phyloP scores from a whole-genome alignment of 2,797 vertebrate species.

The Poeciliopsis turneri region DNA sequence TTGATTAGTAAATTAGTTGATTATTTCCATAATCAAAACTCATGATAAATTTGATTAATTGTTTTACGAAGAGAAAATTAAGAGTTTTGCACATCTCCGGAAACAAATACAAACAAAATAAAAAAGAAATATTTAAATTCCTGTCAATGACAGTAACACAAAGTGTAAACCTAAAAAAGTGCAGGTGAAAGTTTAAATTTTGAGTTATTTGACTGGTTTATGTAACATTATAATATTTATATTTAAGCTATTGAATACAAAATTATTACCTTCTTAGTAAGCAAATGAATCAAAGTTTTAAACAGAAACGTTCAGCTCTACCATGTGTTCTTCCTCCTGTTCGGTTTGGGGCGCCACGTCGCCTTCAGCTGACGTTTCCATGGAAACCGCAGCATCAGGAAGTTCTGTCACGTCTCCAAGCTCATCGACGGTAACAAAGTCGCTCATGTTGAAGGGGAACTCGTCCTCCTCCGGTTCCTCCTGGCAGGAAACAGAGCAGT shows the following conservation, averaged over 20 bases:
- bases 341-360: not conserved
- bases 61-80: not conserved
- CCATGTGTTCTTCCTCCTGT: constrained; percentile 27
- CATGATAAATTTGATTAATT: no score
- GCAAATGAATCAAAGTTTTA: not conserved
- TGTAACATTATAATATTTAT: not conserved
- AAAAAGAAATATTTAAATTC: no score
- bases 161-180: no score
- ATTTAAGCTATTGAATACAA: not conserved
- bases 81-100: not conserved
- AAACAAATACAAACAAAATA: not conserved
- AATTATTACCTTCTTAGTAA: not conserved
- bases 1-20: no score
- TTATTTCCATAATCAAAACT: no score
- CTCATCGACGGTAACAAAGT: constrained; percentile 92
- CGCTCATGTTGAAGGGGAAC: constrained; percentile 88
- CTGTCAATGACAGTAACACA: no score
- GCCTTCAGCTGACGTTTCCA: constrained; percentile 21
- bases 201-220: no score
- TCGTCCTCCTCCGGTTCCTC: constrained; percentile 43
- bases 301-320: not conserved
- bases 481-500: not conserved
- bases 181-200: no score
- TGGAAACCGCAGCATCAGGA: constrained; percentile 15
- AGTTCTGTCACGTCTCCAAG: constrained; percentile 81